Evolutionary conservation across 2,797 vertebrate species (phyloP), one percentile per base, ranked within the genome.

Genomic region (Serranus cabrilla): DNA sequence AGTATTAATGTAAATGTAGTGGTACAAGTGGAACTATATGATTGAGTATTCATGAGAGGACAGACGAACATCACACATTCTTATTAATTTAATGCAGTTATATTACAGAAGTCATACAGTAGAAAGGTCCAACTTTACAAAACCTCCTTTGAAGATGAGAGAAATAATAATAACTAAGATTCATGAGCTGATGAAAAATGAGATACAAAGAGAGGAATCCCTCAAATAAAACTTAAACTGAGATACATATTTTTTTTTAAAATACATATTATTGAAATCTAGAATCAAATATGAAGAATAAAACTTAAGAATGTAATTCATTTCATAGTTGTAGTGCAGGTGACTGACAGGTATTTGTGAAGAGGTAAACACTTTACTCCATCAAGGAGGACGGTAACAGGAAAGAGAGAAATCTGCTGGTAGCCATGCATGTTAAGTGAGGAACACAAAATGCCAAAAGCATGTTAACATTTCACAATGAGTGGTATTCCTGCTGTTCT

Each of bases 11-110:
- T 58, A 42, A 42, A 42, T 23, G 20, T 57, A 14, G 2, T 37
- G 20, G 3, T 1, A 21, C 27, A 42, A 51, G 39, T 21, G 60
- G 6, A 71, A 12, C 21, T 56, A 18, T 2, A 16, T 5, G 34
- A 34, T 6, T 2, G 11, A 6, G 13, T 43, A 21, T 6, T 21
- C 27, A 59, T 45, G 11, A 63, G 4, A 14, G 18, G 64, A 60
- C 11, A 62, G 7, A 57, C 10, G 65, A 5, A 23, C 20, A 43
- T 70, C 27, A 70, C 25, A 76, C 50, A 84, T 78, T 85, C 56
- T 45, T 49, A 46, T 21, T 46, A 62, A n/a, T 81, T 84, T 89
- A 84, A 79, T 89, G 5, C 76, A 58, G 34, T 52, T 78, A 58
- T 58, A 60, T 50, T 57, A 82, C 71, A 80, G 45, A 62, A 47